Evolutionary conservation across 2,113 vertebrate species (phyloP).

Genomic region (Sprattus sprattus): DNA sequence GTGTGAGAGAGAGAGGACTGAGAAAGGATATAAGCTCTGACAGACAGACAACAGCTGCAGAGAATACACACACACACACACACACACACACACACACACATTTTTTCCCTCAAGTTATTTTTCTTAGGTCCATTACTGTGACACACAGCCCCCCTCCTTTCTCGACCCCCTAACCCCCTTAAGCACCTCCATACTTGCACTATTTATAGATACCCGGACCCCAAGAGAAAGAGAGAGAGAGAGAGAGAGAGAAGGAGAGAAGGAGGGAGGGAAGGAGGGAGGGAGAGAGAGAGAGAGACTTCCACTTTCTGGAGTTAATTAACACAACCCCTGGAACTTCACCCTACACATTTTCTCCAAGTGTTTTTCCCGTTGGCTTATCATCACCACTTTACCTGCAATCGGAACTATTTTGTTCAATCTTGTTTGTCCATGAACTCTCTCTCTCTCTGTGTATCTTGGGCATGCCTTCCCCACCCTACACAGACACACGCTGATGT

Average conservation of each 20-base stretch:
- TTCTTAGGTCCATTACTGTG: slow-evolving; percentile 59
- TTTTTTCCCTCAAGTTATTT: slow-evolving; percentile 63
- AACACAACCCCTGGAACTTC: not conserved
- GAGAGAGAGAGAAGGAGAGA: not conserved
- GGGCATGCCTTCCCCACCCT: not conserved
- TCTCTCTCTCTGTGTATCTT: not conserved
- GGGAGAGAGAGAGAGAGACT: not conserved
- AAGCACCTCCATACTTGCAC: slow-evolving; percentile 59
- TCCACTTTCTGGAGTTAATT: not conserved
- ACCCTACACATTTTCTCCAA: not conserved
- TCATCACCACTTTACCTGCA: not conserved
- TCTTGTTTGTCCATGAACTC: not conserved
- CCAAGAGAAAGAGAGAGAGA: slow-evolving; percentile 23
- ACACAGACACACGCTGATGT: not conserved
- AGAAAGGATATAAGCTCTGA: slow-evolving; percentile 55
- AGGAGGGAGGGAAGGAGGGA: not conserved
- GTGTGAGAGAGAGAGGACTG: not conserved
- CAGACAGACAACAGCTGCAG: slow-evolving; percentile 70
- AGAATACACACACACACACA: not conserved
- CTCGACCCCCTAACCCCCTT: slow-evolving; percentile 45
- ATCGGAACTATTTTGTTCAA: not conserved
- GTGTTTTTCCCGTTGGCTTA: not conserved
- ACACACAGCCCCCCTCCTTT: slow-evolving; percentile 38
- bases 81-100: not conserved
- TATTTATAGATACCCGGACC: slow-evolving; percentile 63